Base-by-base conservation (phyloP, 1,140 invertebrate genomes). In the Pseudomyrmex cubaensis region DNA sequence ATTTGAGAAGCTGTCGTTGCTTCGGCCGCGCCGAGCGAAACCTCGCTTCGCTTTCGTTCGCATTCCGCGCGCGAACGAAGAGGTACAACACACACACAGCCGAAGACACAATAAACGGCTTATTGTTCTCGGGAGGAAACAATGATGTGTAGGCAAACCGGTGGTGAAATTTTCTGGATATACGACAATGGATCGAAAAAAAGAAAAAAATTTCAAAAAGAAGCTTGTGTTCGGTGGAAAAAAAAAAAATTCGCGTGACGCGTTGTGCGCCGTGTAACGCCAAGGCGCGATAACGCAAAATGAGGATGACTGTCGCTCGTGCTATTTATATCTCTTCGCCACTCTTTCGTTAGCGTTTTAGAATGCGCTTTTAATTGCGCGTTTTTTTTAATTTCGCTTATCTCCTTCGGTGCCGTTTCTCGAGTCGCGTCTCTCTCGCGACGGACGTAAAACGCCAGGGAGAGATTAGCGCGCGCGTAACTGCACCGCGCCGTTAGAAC, bases 41-140 rank as follows among this genome's bases (percentile, higher is more conserved):
- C n/a, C 15, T 1, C 2, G 15, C 35, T 50, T 70, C 56, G 59
- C 46, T 62, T 62, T 50, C 54, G n/a, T 80, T 66, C 64, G 54
- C 80, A 59, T 83, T 22, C 25, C 15, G 54, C 57, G 46, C 64
- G 54, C 84, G 50, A 75, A 90, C 82, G 84, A 78, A 77, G 85
- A 77, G 85, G 83, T 78, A 46, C 84, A 84, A 44, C 52, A 67
- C 83, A 67, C 83, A 35, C 35, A 35, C 35, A 35, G 5, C 5
- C 5, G 35, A 74, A 64, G 83, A 86, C 82, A 85, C 87, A 85
- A 67, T 85, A 88, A 91, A 91, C 85, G 85, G 84, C 82, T 87
- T 85, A 91, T 91, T 91, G 90, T 91, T 91, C 84, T 70, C 72
- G 57, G 52, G 12, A 44, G 67, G 56, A 73, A 83, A 91, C 89